Evolutionary conservation across 2,797 vertebrate genomes (phyloP), one percentile per base, ranked within the genome.

Genomic region (Sebastiscus tertius): DNA sequence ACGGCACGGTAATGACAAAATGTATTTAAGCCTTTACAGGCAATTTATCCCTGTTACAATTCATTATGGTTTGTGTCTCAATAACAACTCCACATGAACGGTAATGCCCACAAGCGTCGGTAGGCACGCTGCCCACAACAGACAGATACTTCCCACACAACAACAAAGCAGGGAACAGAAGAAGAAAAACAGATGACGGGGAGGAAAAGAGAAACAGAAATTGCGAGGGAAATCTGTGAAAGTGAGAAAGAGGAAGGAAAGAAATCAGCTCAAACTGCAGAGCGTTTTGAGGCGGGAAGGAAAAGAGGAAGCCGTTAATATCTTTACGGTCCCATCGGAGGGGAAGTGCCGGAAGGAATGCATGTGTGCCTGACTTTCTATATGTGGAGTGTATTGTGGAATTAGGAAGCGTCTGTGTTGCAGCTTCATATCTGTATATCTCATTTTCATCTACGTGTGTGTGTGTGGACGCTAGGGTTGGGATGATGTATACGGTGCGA

Each of bases 271-370:
- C 34, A 13, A 72, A 80, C 42, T 59, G 59, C 6, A 84, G 64
- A 85, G 76, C 33, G 58, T 72, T 89, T 75, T 55, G 59, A 85
- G 61, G 64, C 9, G 13, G 56, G 60, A 73, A 66, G 62, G 46
- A 1, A 75, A 80, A 76, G 67, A 86, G 89, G 86, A 93, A 89
- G 85, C 80, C 59, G 76, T 80, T 86, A 74, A 87, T 62, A 73
- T 84, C 63, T 76, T 81, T 62, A 76, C 4, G 0, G 46, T 75
- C 79, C 58, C 20, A 27, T 75, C 4, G 13, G 66, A 87, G 46
- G 58, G 81, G 79, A 89, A 86, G 71, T 34, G 55, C 69, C 27
- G 39, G 14, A 70, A 80, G 63, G 61, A 75, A 77, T 27, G 79
- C 55, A 31, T 54, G 66, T 58, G 66, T 68, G 67, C 59, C 29